Percentiles rank a stretch among this genome's conserved stretches.
phyloP scores from a whole-genome alignment of 2,888 invertebrate genomes.

The Rhagonycha fulva region DNA sequence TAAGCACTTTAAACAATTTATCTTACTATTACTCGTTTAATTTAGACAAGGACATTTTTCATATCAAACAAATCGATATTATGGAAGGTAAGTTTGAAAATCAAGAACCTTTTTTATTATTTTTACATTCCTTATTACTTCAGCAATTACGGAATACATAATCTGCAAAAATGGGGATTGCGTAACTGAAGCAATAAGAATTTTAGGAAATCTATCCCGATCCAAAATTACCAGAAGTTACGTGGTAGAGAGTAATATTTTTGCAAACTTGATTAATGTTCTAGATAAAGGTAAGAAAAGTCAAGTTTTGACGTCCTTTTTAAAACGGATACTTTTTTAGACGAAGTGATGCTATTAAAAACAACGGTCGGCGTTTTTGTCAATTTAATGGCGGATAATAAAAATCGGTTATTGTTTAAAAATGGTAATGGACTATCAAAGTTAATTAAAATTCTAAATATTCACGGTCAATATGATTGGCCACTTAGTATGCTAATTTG shows the following conservation, averaged over 20 bases:
- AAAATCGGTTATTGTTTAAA: slow-evolving; percentile 60
- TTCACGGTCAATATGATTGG: slow-evolving; percentile 69
- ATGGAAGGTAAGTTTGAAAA: slow-evolving; percentile 53
- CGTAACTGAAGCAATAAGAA: slow-evolving; percentile 74
- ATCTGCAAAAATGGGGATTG: slow-evolving; percentile 57
- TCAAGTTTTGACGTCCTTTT: neutral
- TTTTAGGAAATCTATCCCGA: slow-evolving; percentile 81
- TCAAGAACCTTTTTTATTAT: neutral
- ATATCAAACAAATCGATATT: slow-evolving; percentile 56
- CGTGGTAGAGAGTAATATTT: slow-evolving; percentile 69
- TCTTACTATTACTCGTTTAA: slow-evolving; percentile 71
- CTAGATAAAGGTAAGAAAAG: slow-evolving; percentile 59
- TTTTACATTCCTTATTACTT: slow-evolving; percentile 33
- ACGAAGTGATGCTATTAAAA: slow-evolving; percentile 70
- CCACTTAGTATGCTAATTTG: slow-evolving; percentile 73
- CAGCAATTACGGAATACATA: slow-evolving; percentile 56
- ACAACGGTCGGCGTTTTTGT: slow-evolving; percentile 83
- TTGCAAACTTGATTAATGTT: slow-evolving; percentile 63
- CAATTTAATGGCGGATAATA: slow-evolving; percentile 70
- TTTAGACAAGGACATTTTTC: slow-evolving; percentile 54
- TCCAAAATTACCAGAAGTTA: slow-evolving; percentile 67
- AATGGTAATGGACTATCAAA: slow-evolving; percentile 59
- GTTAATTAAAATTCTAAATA: slow-evolving; percentile 60
- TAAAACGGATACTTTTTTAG: slow-evolving; percentile 45
- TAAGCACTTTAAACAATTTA: slow-evolving; percentile 84